These are phyloP conservation scores for Rhizoglyphus robini DNA, from an alignment of 1,140 invertebrate species.

Conservation along the genomic window DNA sequence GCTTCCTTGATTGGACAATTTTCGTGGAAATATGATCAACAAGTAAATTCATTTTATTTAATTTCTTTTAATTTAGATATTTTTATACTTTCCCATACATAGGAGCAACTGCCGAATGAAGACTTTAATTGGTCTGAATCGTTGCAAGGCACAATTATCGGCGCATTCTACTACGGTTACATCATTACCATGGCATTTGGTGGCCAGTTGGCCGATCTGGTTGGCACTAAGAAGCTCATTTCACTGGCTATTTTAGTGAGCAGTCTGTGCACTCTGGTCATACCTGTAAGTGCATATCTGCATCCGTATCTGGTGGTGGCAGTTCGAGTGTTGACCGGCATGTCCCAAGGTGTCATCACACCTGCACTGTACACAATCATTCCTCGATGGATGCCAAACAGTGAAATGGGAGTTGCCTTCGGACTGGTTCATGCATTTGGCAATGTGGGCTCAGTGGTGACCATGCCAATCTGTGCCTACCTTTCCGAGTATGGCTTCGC, in stretches of 20 bases:
- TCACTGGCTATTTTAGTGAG: constrained; percentile 61
- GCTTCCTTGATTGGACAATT: no score
- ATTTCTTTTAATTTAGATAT: no score
- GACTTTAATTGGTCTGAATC: constrained; percentile 32
- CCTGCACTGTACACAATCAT: constrained; percentile 34
- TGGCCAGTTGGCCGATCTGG: constrained; percentile 52
- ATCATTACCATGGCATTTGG: constrained; percentile 64
- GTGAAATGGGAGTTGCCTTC: constrained; percentile 26
- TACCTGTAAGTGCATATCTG: constrained; percentile 51
- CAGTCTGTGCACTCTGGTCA: constrained; percentile 64
- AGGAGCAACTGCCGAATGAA: constrained; percentile 23
- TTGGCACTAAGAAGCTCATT: constrained; percentile 54
- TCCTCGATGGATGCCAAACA: constrained; percentile 27
- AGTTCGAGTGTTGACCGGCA: constrained; percentile 32
- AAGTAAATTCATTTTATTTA: no score
- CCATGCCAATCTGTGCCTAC: constrained; percentile 37
- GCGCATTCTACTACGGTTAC: constrained; percentile 75
- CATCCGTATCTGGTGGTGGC: constrained; percentile 33
- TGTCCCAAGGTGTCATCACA: constrained; percentile 34
- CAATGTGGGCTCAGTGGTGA: constrained; percentile 38
- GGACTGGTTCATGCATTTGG: constrained; percentile 27
- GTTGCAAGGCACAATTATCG: constrained; percentile 57
- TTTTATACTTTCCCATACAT: no score
- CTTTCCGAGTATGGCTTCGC: constrained; percentile 28
- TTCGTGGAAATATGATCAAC: no score